Conservation (phyloP, 1,140 invertebrate species). For the Zaprionus ghesquierei region DNA sequence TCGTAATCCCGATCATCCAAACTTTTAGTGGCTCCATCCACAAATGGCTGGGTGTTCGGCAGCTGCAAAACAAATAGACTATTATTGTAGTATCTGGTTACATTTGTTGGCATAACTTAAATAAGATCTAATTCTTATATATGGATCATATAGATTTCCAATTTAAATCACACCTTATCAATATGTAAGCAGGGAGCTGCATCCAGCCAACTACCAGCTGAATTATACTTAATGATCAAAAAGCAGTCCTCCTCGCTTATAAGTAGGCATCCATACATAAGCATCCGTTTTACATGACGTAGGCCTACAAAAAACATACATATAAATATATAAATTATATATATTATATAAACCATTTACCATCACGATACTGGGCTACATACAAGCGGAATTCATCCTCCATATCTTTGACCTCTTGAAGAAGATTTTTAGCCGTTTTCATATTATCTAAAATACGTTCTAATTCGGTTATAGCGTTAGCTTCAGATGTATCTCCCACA, state of each 20-base stretch:
- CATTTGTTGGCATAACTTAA: too few species aligned
- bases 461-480: conserved; percentile 89
- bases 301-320: conserved; percentile 84
- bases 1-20: neutral
- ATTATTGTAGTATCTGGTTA: neutral
- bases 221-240: too few species aligned
- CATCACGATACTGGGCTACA: conserved; percentile 86
- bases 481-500: conserved; percentile 88
- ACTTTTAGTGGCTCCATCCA: conserved; percentile 25
- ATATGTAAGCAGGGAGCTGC: conserved; percentile 46
- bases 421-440: too few species aligned
- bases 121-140: neutral
- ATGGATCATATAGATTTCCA: too few species aligned
- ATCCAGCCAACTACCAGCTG: conserved; percentile 82
- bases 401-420: conserved; percentile 85
- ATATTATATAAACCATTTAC: conserved; percentile 75
- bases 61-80: conserved; percentile 12
- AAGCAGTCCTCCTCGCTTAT: too few species aligned
- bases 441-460: conserved; percentile 88
- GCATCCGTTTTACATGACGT: conserved; percentile 86
- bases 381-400: conserved; percentile 86
- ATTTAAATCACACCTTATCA: conserved; percentile 32
- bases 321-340: neutral
- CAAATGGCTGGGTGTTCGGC: conserved; percentile 26
- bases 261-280: too few species aligned